Conservation (phyloP, 1,140 invertebrate genomes). For the Leptonema lineaticorne region DNA sequence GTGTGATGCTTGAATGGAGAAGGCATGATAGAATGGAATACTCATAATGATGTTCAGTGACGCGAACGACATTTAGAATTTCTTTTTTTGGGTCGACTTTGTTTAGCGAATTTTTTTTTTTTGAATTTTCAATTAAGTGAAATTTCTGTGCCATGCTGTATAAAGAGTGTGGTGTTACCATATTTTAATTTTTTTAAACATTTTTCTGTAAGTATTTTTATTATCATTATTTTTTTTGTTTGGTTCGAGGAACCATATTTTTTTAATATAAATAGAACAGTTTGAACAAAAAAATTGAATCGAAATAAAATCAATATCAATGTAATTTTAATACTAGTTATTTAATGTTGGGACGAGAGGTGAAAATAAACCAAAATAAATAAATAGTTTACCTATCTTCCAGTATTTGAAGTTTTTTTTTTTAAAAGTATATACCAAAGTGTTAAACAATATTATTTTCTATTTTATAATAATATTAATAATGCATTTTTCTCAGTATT, state of each 20-base stretch:
- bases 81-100: too few species aligned
- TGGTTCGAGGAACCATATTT: conserved; percentile 19
- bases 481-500: background rate
- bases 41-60: conserved; percentile 24
- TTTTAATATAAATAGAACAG: too few species aligned
- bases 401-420: conserved; percentile 33
- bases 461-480: conserved; percentile 1
- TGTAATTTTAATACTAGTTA: too few species aligned
- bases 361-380: conserved; percentile 33
- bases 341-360: too few species aligned
- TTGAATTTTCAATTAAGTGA: conserved; percentile 1
- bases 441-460: background rate
- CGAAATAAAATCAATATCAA: too few species aligned
- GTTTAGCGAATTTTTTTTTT: conserved; percentile 19
- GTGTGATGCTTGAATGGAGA: background rate
- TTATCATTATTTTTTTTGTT: conserved; percentile 16
- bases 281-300: too few species aligned
- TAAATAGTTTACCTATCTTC: conserved; percentile 31
- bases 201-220: too few species aligned
- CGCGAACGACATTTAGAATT: conserved; percentile 14
- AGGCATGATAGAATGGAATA: conserved; percentile 24
- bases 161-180: conserved; percentile 35
- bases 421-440: conserved; percentile 32
- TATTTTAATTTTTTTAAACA: too few species aligned
- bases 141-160: conserved; percentile 30